Evolutionary conservation across 1,140 invertebrate genomes (phyloP).

Genomic region (Zophobas morio): DNA sequence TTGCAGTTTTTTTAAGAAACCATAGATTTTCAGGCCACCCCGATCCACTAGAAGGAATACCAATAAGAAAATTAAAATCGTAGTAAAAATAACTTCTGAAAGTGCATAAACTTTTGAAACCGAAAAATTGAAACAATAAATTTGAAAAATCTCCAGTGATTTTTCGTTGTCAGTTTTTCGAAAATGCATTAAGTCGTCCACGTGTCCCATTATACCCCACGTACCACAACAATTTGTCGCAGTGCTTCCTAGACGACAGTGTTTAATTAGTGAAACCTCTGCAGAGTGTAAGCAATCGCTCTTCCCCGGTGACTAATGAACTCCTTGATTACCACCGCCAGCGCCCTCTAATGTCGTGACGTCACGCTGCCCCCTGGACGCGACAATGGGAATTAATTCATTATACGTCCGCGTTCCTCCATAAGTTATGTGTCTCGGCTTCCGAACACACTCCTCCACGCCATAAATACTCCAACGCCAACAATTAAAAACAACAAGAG

Average conservation of each 20-base stretch:
- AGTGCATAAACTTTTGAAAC: no score
- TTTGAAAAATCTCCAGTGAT: no score
- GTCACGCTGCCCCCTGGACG: conserved; percentile 41
- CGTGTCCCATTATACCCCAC: background rate
- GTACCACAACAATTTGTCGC: conserved; percentile 11
- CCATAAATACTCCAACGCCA: conserved; percentile 41
- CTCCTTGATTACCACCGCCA: conserved; percentile 52
- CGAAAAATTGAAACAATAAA: no score
- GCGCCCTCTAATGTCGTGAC: conserved; percentile 30
- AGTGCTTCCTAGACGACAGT: conserved; percentile 28
- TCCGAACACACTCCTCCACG: conserved; percentile 37
- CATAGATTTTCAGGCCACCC: no score
- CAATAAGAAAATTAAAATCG: no score
- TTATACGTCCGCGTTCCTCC: conserved; percentile 47
- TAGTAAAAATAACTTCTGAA: no score
- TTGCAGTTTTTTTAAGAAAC: no score
- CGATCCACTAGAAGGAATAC: no score
- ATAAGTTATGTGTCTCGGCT: conserved; percentile 51
- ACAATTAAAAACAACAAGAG: conserved; percentile 39
- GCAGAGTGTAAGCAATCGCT: conserved; percentile 50
- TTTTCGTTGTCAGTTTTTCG: conserved; percentile 5
- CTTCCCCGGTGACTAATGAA: conserved; percentile 54
- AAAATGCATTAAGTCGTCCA: background rate
- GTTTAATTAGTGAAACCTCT: conserved; percentile 47
- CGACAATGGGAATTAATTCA: conserved; percentile 56